phyloP scores from a whole-genome alignment of 2,797 vertebrate species.

The Rhynchotus rufescens region DNA sequence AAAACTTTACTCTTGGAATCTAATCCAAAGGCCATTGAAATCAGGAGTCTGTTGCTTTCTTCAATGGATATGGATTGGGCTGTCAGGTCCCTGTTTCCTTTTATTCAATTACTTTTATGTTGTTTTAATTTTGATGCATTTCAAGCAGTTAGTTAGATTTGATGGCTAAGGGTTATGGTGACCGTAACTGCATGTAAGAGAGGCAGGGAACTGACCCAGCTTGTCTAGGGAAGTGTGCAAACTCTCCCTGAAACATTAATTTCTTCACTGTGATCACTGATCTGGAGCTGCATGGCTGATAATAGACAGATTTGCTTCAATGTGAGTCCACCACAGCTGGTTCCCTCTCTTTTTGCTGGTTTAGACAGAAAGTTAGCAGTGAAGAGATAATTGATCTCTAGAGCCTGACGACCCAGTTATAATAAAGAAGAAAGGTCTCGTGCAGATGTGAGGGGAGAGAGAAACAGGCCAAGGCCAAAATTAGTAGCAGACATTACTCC shows the following conservation, averaged over 20 bases:
- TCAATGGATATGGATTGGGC: not conserved
- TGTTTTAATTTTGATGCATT: conserved; percentile 21
- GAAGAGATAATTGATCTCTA: conserved; percentile 72
- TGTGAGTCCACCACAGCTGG: conserved; percentile 67
- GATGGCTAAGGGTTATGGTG: not conserved
- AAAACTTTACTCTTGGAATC: not conserved
- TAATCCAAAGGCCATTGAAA: not conserved
- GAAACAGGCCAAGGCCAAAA: conserved; percentile 56
- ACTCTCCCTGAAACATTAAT: conserved; percentile 50
- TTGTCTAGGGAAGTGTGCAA: conserved; percentile 40
- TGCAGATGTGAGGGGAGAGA: conserved; percentile 59
- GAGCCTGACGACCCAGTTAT: conserved; percentile 58
- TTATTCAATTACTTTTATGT: not conserved
- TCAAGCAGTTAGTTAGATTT: conserved; percentile 10
- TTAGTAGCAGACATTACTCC: conserved; percentile 60
- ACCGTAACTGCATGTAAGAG: not conserved
- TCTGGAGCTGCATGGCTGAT: conserved; percentile 55
- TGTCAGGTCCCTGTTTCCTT: not conserved
- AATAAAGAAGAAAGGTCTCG: conserved; percentile 62
- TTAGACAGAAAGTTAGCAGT: conserved; percentile 55
- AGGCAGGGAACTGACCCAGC: conserved; percentile 33
- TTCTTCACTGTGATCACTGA: conserved; percentile 58
- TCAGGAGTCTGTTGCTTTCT: not conserved
- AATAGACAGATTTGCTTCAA: conserved; percentile 56
- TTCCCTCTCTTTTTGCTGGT: conserved; percentile 26